Evolutionary conservation across 1,140 invertebrate species (phyloP).

Genomic region (Drosophila dunni): DNA sequence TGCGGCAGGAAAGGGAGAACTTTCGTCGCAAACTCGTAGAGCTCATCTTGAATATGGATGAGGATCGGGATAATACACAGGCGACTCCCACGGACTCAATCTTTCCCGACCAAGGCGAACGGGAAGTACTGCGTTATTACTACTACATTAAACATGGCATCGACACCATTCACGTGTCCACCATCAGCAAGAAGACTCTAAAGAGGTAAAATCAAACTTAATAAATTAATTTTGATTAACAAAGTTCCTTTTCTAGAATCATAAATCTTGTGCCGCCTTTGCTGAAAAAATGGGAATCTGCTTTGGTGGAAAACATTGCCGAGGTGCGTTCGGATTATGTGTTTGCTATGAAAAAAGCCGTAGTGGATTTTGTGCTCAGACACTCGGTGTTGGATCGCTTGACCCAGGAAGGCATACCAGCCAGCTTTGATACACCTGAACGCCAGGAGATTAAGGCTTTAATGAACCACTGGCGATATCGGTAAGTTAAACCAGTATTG

Average conservation of each 20-base stretch:
- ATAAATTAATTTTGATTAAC: neutral
- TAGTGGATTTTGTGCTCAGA: constrained; percentile 94
- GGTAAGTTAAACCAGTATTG: constrained; percentile 50
- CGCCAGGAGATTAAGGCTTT: constrained; percentile 86
- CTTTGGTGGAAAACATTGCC: constrained; percentile 86
- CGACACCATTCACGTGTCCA: constrained; percentile 93
- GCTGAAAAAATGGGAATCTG: constrained; percentile 87
- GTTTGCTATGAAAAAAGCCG: constrained; percentile 93
- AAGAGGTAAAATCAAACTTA: constrained; percentile 84
- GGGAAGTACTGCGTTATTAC: constrained; percentile 92
- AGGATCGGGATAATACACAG: constrained; percentile 82
- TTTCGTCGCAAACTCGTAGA: constrained; percentile 92
- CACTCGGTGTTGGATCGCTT: constrained; percentile 86
- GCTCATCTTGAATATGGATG: constrained; percentile 87
- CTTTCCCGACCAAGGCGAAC: constrained; percentile 87
- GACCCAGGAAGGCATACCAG: constrained; percentile 74
- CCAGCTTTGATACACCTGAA: constrained; percentile 84
- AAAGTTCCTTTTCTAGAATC: constrained; percentile 65
- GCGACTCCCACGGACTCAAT: constrained; percentile 39
- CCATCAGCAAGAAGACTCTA: constrained; percentile 88
- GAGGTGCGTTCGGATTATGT: constrained; percentile 92
- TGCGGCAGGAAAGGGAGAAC: constrained; percentile 91
- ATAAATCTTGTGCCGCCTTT: constrained; percentile 85
- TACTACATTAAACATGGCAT: constrained; percentile 95
- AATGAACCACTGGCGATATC: constrained; percentile 81